Evolutionary conservation across 2,888 invertebrate species (phyloP), one percentile per base, ranked within the genome.

Genomic region (Lingula anatina): DNA sequence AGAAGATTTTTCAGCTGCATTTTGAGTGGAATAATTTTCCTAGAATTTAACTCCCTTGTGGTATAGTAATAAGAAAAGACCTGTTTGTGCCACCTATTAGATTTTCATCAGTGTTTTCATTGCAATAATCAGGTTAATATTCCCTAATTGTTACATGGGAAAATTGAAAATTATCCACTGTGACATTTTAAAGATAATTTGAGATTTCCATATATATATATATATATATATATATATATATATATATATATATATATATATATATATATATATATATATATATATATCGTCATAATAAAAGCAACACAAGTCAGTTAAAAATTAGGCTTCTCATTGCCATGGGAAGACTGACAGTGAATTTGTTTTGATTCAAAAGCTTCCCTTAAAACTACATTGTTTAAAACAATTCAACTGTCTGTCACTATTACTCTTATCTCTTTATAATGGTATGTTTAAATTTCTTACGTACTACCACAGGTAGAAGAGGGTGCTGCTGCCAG

Each of bases 211-310:
- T 45, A 36, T 45, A 45, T 45, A 35, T 45, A 45, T 45, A 45
- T 36, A 36, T 45, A 45, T 45, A 35, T 35, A 35, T 45, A 35
- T 37, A 21, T 45, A 46, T 25, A 38, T 38, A 38, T 46, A n/a
- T 38, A 38, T 38, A n/a, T 46, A 38, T 46, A 46, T 25, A 26
- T 46, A 38, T 46, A 46, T 38, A 46, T 46, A 38, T 46, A 46
- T 26, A 25, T 38, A 25, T 46, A 38, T 46, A 26, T 46, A 26
- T 46, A 26, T 46, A 24, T 46, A 26, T 39, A 26, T 38, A 18
- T 25, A 20, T 39, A 38, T 46, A n/a, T 2, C 25, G 21, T 39
- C 24, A 12, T 20, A 15, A 23, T 7, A 39, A 39, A 23, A 39
- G 25, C 25, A 39, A 39, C 15, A 39, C 5, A 39, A 23, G 3